A percentile compares a stretch with the other conserved stretches of the same genome.
phyloP scores from a whole-genome alignment of 1,140 invertebrate species.

The Drosophila yakuba region DNA sequence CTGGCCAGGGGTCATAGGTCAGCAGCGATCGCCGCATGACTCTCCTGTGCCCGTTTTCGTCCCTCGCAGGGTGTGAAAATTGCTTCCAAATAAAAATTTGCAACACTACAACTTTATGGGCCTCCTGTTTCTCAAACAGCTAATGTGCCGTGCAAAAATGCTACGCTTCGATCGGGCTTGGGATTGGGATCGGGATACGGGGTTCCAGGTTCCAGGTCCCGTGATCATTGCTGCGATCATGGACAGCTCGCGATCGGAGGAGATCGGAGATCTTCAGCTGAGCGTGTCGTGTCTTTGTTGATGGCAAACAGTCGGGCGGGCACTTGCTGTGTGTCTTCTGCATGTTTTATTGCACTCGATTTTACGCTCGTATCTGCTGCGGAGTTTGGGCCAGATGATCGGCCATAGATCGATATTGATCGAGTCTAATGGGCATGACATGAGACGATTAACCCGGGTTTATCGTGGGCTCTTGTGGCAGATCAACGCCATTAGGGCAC shows the following conservation, averaged over 20 bases:
- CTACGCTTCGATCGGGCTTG: slow-evolving; percentile 46
- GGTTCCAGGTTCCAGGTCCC: slow-evolving; percentile 13
- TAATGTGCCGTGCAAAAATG: slow-evolving; percentile 76
- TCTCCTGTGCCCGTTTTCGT: slow-evolving; percentile 34
- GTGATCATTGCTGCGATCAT: slow-evolving; percentile 72
- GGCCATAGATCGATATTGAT: slow-evolving; percentile 38
- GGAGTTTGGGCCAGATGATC: slow-evolving; percentile 34
- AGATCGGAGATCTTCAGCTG: slow-evolving; percentile 26
- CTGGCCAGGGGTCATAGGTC: slow-evolving; percentile 44
- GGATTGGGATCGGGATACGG: slow-evolving; percentile 8
- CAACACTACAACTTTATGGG: slow-evolving; percentile 63
- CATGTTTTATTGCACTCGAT: slow-evolving; percentile 75
- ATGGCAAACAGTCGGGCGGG: slow-evolving; percentile 52
- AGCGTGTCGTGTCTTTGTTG: slow-evolving; percentile 66
- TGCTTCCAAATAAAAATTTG: slow-evolving; percentile 84
- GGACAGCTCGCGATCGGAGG: slow-evolving; percentile 61
- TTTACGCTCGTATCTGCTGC: slow-evolving; percentile 63
- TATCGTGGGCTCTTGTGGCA: slow-evolving; percentile 5
- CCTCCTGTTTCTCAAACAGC: slow-evolving; percentile 49
- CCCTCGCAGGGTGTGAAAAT: slow-evolving; percentile 75
- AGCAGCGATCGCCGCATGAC: slow-evolving; percentile 42
- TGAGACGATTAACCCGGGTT: slow-evolving; percentile 59
- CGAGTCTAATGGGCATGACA: slow-evolving; percentile 63
- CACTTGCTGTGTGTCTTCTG: slow-evolving; percentile 62
- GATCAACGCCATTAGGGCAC: slow-evolving; percentile 27